Evolutionary conservation across 2,888 invertebrate genomes (phyloP), one percentile per base, ranked within the genome.

Genomic region (Hypsopygia costalis): DNA sequence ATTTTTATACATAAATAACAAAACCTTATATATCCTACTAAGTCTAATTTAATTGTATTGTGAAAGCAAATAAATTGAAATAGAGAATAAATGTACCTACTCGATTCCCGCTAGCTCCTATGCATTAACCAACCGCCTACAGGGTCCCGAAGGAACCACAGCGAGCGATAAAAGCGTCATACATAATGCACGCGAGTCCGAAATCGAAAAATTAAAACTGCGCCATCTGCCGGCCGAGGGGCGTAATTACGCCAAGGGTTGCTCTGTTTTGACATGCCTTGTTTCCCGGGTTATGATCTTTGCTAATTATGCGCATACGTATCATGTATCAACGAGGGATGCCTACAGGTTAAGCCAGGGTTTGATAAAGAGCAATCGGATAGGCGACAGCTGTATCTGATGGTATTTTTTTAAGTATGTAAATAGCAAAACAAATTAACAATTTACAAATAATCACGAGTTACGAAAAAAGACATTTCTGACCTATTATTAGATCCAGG

Each of bases 181-280:
- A 77, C 85, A 87, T 87, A 78, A 86, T 86, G 81, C 71, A 87
- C 62, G 54, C 66, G 67, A 73, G 87, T 80, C 82, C 87, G 83
- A 87, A 86, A 87, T 86, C 85, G 87, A 87, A 86, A 87, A 86
- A 87, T 87, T 86, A 85, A 79, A 86, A 83, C 78, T 77, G 66
- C 71, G 77, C 81, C 87, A 86, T 86, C 86, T 85, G 83, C 69
- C 77, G 73, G 69, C 60, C 62, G 16, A 64, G 59, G 49, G 55
- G 67, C 60, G 67, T 77, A 77, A 78, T 79, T 79, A 73, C 69
- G 25, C 58, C 55, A 61, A 69, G 69, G 69, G 62, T 60, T 48
- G 25, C 8, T 25, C 25, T 68, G 70, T 69, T 71, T 59, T 69
- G 71, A 70, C 68, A 64, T 66, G 65, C 62, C 61, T 62, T 63